phyloP scores from a whole-genome alignment of 1,140 invertebrate genomes.

The Sipha flava region DNA sequence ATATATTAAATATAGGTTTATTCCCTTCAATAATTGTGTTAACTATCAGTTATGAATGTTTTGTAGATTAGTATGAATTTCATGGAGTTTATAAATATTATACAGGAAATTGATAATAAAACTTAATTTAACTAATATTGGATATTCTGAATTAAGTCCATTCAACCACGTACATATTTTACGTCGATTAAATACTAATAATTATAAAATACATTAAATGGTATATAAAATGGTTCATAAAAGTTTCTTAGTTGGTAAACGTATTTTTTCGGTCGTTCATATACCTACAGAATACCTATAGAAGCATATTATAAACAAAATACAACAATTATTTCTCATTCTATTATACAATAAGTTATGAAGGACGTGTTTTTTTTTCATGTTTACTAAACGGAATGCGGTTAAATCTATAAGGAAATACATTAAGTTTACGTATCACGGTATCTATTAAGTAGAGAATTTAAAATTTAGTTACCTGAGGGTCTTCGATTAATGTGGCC shows the following conservation, averaged over 20 bases:
- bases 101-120: neutral
- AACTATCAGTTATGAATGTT: too few species aligned
- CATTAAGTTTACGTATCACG: neutral
- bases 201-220: neutral
- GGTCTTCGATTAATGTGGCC: slow-evolving; percentile 36
- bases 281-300: too few species aligned
- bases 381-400: neutral
- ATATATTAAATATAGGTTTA: too few species aligned
- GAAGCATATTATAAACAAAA: neutral
- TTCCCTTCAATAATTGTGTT: too few species aligned
- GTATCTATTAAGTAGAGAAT: neutral
- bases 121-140: neutral
- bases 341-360: neutral
- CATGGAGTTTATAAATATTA: neutral
- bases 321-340: neutral
- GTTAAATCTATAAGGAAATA: neutral
- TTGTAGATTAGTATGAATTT: neutral
- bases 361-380: neutral
- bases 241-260: neutral
- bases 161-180: neutral
- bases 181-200: too few species aligned
- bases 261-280: neutral
- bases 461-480: slow-evolving; percentile 32
- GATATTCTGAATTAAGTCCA: neutral
- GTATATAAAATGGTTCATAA: neutral